These are phyloP conservation scores for Paradoxurus hermaphroditus DNA, from an alignment of 2,113 vertebrate species.

Conservation along the genomic window DNA sequence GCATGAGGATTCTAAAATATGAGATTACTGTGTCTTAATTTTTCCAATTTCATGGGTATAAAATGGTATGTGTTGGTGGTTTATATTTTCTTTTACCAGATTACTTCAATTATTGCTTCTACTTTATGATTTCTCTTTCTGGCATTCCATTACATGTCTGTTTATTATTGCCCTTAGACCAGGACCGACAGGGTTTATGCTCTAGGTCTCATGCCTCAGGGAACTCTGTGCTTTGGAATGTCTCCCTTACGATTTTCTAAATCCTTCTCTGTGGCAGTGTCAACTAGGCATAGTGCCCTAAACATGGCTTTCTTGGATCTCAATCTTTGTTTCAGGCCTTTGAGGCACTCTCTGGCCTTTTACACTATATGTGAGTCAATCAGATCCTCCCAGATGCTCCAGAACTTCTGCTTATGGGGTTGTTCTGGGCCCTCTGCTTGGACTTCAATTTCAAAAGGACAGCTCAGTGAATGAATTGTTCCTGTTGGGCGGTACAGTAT, in stretches of 20 bases:
- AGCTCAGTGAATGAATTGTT: background rate
- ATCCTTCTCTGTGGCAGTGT: background rate
- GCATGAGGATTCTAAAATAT: background rate
- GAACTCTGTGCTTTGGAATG: background rate
- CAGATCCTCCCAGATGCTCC: too few relatives aligned
- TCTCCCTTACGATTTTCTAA: background rate
- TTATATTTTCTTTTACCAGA: background rate
- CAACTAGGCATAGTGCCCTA: background rate
- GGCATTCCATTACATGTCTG: background rate
- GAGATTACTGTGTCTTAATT: background rate
- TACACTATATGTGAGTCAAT: too few relatives aligned
- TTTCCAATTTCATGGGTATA: background rate
- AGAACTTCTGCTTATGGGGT: background rate
- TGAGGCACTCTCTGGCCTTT: background rate
- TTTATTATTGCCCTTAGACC: background rate
- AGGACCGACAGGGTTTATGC: background rate
- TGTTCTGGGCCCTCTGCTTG: background rate
- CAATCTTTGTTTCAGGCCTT: background rate
- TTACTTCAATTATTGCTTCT: background rate
- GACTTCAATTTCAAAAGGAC: background rate
- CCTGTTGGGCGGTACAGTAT: background rate
- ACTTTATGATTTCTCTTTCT: background rate
- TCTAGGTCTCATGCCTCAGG: background rate
- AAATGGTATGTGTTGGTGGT: background rate
- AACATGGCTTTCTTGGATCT: background rate